Conservation (phyloP, 2,888 invertebrate species). For the Limnephilus rhombicus region DNA sequence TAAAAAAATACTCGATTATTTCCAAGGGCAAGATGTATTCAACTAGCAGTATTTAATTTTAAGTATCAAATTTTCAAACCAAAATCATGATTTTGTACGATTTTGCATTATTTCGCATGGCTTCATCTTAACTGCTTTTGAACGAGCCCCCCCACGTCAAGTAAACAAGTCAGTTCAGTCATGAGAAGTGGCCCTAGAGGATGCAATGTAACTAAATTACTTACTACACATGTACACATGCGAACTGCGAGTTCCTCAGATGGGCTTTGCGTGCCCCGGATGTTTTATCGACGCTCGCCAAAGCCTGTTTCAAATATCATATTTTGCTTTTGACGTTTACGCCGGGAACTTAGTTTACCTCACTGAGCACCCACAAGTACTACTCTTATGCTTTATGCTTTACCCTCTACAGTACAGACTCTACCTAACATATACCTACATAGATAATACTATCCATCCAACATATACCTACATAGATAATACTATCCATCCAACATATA, state of each 20-base stretch:
- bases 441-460: too few species aligned
- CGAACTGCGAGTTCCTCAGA: background rate
- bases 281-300: slow-evolving; percentile 40
- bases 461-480: too few species aligned
- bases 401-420: background rate
- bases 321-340: slow-evolving; percentile 28
- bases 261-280: background rate
- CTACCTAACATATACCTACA: background rate
- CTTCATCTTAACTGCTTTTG: background rate
- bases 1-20: too few species aligned
- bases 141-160: background rate
- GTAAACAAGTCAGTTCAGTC: slow-evolving; percentile 37
- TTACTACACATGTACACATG: background rate
- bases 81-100: too few species aligned
- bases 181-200: slow-evolving; percentile 25
- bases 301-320: slow-evolving; percentile 28
- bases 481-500: too few species aligned
- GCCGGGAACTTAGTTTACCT: background rate
- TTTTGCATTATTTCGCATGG: too few species aligned
- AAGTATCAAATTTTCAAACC: too few species aligned
- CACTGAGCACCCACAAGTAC: background rate
- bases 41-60: too few species aligned
- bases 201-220: background rate
- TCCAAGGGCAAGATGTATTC: too few species aligned
- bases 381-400: background rate